phyloP scores from a whole-genome alignment of 1,140 invertebrate species.

The Ganaspis sp. region DNA sequence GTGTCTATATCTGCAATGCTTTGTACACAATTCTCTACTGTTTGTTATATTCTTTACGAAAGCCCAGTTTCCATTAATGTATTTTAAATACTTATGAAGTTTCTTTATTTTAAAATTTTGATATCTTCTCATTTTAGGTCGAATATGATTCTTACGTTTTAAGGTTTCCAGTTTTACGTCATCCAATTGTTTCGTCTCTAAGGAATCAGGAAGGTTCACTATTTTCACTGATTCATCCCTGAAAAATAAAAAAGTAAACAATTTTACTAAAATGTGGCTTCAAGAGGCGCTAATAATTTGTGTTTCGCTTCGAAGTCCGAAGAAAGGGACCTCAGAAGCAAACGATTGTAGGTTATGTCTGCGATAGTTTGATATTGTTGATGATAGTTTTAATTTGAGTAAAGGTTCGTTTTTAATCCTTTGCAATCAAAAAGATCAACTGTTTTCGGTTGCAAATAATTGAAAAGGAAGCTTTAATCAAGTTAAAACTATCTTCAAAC shows the following conservation, averaged over 20 bases:
- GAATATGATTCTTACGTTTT: constrained; percentile 1
- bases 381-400: too few species aligned
- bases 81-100: not conserved
- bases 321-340: too few species aligned
- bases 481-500: too few species aligned
- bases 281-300: not conserved
- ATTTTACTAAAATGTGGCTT: not conserved
- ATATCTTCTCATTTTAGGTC: not conserved
- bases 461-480: too few species aligned
- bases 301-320: too few species aligned
- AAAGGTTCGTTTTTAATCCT: too few species aligned
- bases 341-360: too few species aligned
- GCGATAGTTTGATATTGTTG: too few species aligned
- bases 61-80: not conserved
- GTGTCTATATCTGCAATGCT: not conserved
- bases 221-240: constrained; percentile 20
- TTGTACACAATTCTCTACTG: not conserved
- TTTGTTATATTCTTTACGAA: not conserved
- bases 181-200: not conserved
- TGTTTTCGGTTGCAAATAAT: too few species aligned
- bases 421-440: too few species aligned
- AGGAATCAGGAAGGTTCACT: not conserved
- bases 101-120: not conserved
- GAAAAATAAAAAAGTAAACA: not conserved
- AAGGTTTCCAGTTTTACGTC: not conserved